Percentiles rank a stretch among this genome's conserved stretches.
phyloP scores from a whole-genome alignment of 2,888 invertebrate species.

The Rhamphomyia laevipes region DNA sequence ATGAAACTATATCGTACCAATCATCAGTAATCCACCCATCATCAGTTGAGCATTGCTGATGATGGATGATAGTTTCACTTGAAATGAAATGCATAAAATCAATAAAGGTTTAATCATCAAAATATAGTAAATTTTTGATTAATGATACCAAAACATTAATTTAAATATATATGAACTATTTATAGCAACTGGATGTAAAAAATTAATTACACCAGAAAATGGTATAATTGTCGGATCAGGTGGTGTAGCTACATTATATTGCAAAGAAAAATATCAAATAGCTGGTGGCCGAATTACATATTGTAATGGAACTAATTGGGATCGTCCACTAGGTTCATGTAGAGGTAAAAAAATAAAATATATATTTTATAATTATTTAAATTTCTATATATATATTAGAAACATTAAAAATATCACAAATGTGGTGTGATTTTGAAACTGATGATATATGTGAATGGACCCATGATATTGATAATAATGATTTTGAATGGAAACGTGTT shows the following conservation, averaged over 20 bases:
- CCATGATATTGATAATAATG: slow-evolving; percentile 49
- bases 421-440: slow-evolving; percentile 34
- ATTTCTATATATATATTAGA: neutral
- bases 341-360: slow-evolving; percentile 17
- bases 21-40: no score
- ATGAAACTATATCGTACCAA: no score
- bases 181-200: slow-evolving; percentile 51
- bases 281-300: slow-evolving; percentile 50
- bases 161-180: no score
- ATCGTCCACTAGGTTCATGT: slow-evolving; percentile 53
- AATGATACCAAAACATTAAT: no score
- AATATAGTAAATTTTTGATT: no score
- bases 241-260: slow-evolving; percentile 51
- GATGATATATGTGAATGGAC: slow-evolving; percentile 66
- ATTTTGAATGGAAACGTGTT: slow-evolving; percentile 62
- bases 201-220: slow-evolving; percentile 38
- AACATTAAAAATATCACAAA: neutral
- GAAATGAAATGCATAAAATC: no score
- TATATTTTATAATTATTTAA: neutral
- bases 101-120: no score
- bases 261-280: slow-evolving; percentile 49
- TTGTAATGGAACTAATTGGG: slow-evolving; percentile 64
- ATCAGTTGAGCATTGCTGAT: no score
- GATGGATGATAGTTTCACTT: no score
- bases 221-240: slow-evolving; percentile 42